Evolutionary conservation across 2,113 vertebrate genomes (phyloP).

Genomic region (Leuciscus idus): DNA sequence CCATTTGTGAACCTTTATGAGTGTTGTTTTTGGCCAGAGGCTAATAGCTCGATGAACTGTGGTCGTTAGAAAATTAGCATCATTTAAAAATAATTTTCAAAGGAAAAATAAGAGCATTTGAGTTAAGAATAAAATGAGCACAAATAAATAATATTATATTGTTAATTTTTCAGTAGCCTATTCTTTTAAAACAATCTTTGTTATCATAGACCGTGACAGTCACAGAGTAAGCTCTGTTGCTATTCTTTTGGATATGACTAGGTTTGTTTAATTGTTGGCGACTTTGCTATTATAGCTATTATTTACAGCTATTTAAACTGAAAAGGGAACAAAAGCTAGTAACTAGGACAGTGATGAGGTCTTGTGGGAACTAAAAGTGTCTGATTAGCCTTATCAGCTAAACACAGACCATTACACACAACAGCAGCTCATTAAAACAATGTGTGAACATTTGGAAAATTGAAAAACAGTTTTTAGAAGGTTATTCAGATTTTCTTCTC

Average conservation of each 20-base stretch:
- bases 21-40: not conserved
- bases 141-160: not conserved
- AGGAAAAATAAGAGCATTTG: not conserved
- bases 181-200: not conserved
- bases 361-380: conserved; percentile 1
- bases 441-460: not conserved
- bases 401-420: conserved; percentile 38
- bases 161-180: not conserved
- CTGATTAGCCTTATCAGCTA: conserved; percentile 40
- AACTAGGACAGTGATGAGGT: conserved; percentile 4
- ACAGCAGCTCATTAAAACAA: conserved; percentile 36
- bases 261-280: not conserved
- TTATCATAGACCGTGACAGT: not conserved
- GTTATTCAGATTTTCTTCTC: not conserved
- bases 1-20: not conserved
- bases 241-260: conserved; percentile 12
- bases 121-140: not conserved
- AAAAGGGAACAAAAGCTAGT: not conserved
- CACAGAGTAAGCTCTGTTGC: not conserved
- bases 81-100: not conserved
- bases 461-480: conserved; percentile 25
- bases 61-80: not conserved
- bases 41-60: not conserved
- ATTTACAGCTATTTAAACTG: not conserved
- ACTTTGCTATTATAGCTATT: not conserved